Percentiles rank a stretch among this genome's conserved stretches.
Conservation (phyloP, 2,113 vertebrate species). For the Rhinolophus ferrumequinum region DNA sequence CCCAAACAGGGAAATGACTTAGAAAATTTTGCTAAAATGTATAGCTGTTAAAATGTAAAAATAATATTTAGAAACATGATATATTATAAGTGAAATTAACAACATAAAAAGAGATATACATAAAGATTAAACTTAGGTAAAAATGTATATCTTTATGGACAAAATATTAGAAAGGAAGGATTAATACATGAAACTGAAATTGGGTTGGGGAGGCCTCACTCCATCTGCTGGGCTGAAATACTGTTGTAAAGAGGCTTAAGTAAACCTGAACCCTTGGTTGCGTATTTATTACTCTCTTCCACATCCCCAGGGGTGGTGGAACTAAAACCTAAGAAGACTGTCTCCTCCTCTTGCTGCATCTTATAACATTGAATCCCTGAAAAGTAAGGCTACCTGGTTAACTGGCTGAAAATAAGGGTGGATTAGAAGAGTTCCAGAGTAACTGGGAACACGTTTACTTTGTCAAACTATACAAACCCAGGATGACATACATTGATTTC, state of each 20-base stretch:
- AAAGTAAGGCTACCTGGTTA: neutral
- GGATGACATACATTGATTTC: too few species aligned
- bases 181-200: neutral
- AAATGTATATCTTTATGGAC: neutral
- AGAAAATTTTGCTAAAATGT: neutral
- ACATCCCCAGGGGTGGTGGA: neutral
- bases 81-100: neutral
- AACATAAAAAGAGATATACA: neutral
- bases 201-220: neutral
- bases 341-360: neutral
- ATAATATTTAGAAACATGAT: neutral
- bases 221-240: neutral
- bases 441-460: neutral
- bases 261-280: neutral
- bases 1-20: neutral
- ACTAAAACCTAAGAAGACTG: neutral
- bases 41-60: neutral
- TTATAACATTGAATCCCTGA: neutral
- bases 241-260: neutral
- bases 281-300: neutral
- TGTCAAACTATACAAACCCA: neutral
- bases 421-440: neutral
- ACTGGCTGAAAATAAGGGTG: neutral
- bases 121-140: neutral
- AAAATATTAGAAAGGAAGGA: neutral